phyloP scores from a whole-genome alignment of 2,888 invertebrate genomes.

The Cloeon dipterum region DNA sequence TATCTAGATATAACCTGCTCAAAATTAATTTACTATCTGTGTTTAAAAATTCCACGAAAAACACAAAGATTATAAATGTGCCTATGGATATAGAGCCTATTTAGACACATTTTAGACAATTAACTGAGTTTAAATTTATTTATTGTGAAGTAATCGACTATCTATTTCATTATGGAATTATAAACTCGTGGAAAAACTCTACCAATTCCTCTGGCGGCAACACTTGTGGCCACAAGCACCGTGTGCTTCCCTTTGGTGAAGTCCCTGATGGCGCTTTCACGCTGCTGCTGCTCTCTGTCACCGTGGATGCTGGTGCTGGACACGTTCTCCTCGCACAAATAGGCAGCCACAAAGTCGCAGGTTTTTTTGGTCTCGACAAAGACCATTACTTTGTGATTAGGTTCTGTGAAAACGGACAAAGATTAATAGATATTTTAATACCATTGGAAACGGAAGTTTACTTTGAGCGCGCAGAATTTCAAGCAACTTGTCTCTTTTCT shows the following conservation, averaged over 20 bases:
- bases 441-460: not conserved
- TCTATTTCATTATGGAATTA: no score
- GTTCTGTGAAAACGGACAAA: conserved; percentile 5
- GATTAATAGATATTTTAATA: not conserved
- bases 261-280: conserved; percentile 50
- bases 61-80: no score
- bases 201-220: conserved; percentile 80
- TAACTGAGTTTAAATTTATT: no score
- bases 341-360: conserved; percentile 73
- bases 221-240: conserved; percentile 83
- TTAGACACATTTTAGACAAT: no score
- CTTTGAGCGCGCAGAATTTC: conserved; percentile 30
- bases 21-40: no score
- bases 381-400: conserved; percentile 37
- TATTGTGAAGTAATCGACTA: no score
- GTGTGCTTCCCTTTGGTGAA: conserved; percentile 55
- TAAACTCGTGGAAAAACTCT: no score
- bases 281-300: conserved; percentile 42
- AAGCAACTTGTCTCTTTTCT: conserved; percentile 50
- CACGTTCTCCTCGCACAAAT: conserved; percentile 52
- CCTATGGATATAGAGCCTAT: no score
- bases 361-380: conserved; percentile 80
- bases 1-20: no score
- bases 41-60: no score
- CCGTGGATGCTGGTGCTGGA: conserved; percentile 52